Conservation (phyloP, 37 sponge, comb jelly and placozoan genomes). For the Bolinopsis microptera region DNA sequence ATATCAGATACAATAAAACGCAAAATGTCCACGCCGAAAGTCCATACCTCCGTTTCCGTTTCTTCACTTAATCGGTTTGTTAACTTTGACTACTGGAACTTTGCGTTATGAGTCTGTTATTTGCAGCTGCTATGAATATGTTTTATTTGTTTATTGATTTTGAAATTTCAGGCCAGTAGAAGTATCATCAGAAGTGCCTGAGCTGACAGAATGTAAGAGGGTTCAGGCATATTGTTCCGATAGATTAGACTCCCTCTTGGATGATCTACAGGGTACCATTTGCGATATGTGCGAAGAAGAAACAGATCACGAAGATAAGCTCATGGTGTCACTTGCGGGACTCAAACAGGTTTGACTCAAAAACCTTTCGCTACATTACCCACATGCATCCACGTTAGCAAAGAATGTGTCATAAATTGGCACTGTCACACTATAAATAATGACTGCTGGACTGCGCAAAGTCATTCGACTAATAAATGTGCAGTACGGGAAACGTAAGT, state of each 20-base stretch:
- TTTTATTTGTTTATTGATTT: not conserved
- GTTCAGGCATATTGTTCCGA: not conserved
- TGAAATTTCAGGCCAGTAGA: too few species aligned
- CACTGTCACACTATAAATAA: not conserved
- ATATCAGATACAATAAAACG: slow-evolving; percentile 20
- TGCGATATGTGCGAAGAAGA: slow-evolving; percentile 27
- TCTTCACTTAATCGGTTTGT: not conserved
- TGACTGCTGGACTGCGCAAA: not conserved
- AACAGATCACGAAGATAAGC: slow-evolving; percentile 25
- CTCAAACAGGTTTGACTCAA: slow-evolving; percentile 55
- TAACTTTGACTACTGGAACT: too few species aligned
- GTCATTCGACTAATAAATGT: not conserved
- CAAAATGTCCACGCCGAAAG: slow-evolving; percentile 9
- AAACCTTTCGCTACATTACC: too few species aligned
- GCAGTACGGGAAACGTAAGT: not conserved
- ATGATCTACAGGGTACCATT: slow-evolving; percentile 26
- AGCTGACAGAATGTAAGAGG: not conserved
- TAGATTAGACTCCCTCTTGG: slow-evolving; percentile 26
- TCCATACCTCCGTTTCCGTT: not conserved
- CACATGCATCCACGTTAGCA: not conserved
- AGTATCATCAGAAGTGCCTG: too few species aligned
- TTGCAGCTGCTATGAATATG: not conserved
- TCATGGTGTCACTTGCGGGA: slow-evolving; percentile 28
- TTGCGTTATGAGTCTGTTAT: too few species aligned
- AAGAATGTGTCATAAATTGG: not conserved